These are phyloP conservation scores for Macrosiphum euphorbiae DNA, from an alignment of 2,888 invertebrate species.

Conservation along the genomic window DNA sequence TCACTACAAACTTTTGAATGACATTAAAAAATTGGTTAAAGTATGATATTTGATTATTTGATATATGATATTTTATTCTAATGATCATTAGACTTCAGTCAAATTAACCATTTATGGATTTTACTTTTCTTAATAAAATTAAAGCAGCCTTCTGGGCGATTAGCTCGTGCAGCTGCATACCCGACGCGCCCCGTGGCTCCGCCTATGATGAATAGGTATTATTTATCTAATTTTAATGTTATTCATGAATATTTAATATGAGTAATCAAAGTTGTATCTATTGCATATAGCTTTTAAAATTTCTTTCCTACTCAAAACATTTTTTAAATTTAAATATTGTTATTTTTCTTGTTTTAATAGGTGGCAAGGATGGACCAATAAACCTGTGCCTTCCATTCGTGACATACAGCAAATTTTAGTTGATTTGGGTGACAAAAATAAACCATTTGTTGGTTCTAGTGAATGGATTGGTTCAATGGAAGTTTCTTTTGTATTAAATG, in stretches of 20 bases:
- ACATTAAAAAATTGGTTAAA: too few relatives aligned
- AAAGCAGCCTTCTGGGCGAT: too few relatives aligned
- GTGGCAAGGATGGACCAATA: slow-evolving; percentile 85
- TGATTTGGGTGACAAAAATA: slow-evolving; percentile 92
- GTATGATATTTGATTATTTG: too few relatives aligned
- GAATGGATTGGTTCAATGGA: slow-evolving; percentile 99
- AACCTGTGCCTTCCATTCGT: slow-evolving; percentile 82
- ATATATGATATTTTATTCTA: too few relatives aligned
- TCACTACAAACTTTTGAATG: too few relatives aligned
- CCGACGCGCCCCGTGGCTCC: too few relatives aligned
- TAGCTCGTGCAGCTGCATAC: too few relatives aligned
- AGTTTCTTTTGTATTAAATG: slow-evolving; percentile 91
- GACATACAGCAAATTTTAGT: slow-evolving; percentile 96
- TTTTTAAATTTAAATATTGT: not conserved
- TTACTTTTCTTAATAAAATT: too few relatives aligned
- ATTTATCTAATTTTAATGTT: not conserved
- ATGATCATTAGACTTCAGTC: too few relatives aligned
- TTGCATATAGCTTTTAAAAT: not conserved
- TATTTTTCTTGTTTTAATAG: slow-evolving; percentile 69
- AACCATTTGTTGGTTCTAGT: slow-evolving; percentile 87
- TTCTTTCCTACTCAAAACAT: not conserved
- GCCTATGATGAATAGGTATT: not conserved
- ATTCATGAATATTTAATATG: not conserved
- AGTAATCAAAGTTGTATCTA: not conserved
- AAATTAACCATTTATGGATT: too few relatives aligned